A percentile compares a stretch with the other conserved stretches of the same genome.
Evolutionary conservation across 1,140 invertebrate species (phyloP).

Genomic region (Macrotrachela quadricornifera): DNA sequence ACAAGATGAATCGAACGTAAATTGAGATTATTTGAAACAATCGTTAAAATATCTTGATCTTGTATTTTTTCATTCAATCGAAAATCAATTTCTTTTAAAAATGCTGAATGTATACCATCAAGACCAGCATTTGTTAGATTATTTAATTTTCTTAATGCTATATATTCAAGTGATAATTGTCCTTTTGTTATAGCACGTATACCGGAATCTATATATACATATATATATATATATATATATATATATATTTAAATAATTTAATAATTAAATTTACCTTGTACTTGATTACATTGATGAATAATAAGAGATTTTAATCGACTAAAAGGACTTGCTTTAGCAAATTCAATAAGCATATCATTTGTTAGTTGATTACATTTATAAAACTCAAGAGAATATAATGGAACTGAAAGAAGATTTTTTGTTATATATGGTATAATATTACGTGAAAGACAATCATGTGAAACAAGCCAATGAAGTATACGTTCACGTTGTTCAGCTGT

Average conservation of each 20-base stretch:
- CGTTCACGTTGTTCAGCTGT: no score
- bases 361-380: slow-evolving; percentile 16
- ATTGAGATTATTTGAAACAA: not conserved
- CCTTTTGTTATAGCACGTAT: slow-evolving; percentile 12
- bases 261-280: not conserved
- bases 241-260: not conserved
- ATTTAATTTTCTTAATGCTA: slow-evolving; percentile 13
- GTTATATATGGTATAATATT: slow-evolving; percentile 13
- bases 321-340: not conserved
- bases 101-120: slow-evolving; percentile 10
- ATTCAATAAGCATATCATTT: slow-evolving; percentile 12
- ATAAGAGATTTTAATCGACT: no score
- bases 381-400: slow-evolving; percentile 13
- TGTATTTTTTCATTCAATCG: slow-evolving; percentile 11
- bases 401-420: slow-evolving; percentile 13
- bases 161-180: slow-evolving; percentile 12
- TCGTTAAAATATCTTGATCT: slow-evolving; percentile 10
- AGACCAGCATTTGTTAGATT: slow-evolving; percentile 12
- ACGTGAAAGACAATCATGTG: slow-evolving; percentile 15
- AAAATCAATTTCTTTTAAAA: slow-evolving; percentile 12
- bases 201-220: slow-evolving; percentile 14
- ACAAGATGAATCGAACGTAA: slow-evolving; percentile 10
- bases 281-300: no score
- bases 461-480: slow-evolving; percentile 9
- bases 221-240: not conserved